These are phyloP conservation scores for Drosophila hydei DNA, from an alignment of 1,140 invertebrate species.

Conservation along the genomic window DNA sequence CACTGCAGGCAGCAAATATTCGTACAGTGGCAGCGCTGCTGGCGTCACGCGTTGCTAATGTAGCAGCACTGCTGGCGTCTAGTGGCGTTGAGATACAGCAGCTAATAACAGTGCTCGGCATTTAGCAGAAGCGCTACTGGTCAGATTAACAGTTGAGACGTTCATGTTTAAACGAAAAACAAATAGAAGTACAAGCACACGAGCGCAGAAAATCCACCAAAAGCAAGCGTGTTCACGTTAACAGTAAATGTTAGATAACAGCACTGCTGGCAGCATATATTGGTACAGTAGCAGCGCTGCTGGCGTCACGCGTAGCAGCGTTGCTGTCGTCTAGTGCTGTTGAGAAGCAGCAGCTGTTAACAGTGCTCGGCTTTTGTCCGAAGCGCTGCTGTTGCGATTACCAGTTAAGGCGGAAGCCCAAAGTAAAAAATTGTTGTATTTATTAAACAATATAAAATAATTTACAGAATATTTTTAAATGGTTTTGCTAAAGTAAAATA, in stretches of 20 bases:
- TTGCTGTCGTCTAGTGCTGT: neutral
- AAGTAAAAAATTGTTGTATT: too few relatives aligned
- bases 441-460: neutral
- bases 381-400: neutral
- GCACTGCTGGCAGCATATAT: neutral
- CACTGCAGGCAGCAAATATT: too few relatives aligned
- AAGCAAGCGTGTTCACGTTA: neutral
- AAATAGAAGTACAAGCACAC: conserved; percentile 4
- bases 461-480: too few relatives aligned
- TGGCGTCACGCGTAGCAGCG: neutral
- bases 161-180: conserved; percentile 70
- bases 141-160: too few relatives aligned
- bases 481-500: too few relatives aligned
- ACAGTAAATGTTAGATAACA: conserved; percentile 1
- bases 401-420: neutral
- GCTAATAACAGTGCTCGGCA: too few relatives aligned
- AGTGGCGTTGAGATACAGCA: too few relatives aligned
- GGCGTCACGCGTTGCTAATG: too few relatives aligned
- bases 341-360: neutral
- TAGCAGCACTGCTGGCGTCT: too few relatives aligned
- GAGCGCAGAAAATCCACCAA: too few relatives aligned
- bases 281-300: neutral
- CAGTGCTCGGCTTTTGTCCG: neutral
- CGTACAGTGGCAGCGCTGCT: too few relatives aligned
- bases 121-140: too few relatives aligned